Evolutionary conservation across 2,888 invertebrate species (phyloP).

Genomic region (Platycheirus rosarum): DNA sequence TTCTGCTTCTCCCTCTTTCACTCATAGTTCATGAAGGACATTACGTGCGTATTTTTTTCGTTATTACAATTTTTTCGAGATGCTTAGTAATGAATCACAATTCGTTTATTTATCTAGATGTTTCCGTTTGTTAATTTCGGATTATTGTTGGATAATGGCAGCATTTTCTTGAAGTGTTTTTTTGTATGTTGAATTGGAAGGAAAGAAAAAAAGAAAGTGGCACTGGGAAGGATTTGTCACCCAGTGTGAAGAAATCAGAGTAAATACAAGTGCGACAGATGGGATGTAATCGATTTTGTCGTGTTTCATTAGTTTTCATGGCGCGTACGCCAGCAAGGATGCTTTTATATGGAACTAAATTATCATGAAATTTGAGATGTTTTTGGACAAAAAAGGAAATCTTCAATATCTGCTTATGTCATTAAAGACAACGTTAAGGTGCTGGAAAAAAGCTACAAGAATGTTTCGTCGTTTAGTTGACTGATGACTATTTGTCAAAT

Average conservation of each 20-base stretch:
- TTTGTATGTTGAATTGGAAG: conserved; percentile 17
- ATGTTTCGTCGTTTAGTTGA: conserved; percentile 31
- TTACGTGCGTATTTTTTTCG: conserved; percentile 9
- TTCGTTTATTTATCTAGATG: conserved; percentile 65
- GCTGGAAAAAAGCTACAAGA: conserved; percentile 5
- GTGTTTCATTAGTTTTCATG: conserved; percentile 66
- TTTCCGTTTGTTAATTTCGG: conserved; percentile 70
- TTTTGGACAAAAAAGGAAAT: conserved; percentile 7
- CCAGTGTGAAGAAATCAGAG: not conserved
- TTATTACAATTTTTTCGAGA: not conserved
- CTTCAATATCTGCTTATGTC: conserved; percentile 48
- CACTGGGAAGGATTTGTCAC: conserved; percentile 20
- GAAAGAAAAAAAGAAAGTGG: conserved; percentile 18
- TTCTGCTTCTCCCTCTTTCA: too few relatives aligned
- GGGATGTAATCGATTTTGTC: conserved; percentile 63
- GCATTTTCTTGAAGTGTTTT: conserved; percentile 38
- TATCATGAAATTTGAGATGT: too few relatives aligned
- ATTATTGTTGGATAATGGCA: conserved; percentile 69
- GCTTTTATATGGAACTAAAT: conserved; percentile 12
- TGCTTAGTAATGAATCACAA: conserved; percentile 23
- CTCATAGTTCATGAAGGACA: conserved; percentile 25
- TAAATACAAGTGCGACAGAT: conserved; percentile 37
- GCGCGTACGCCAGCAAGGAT: conserved; percentile 11
- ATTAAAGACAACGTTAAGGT: conserved; percentile 46
- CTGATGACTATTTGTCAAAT: conserved; percentile 29